phyloP scores from a whole-genome alignment of 1,140 invertebrate genomes.

The Halesus radiatus region DNA sequence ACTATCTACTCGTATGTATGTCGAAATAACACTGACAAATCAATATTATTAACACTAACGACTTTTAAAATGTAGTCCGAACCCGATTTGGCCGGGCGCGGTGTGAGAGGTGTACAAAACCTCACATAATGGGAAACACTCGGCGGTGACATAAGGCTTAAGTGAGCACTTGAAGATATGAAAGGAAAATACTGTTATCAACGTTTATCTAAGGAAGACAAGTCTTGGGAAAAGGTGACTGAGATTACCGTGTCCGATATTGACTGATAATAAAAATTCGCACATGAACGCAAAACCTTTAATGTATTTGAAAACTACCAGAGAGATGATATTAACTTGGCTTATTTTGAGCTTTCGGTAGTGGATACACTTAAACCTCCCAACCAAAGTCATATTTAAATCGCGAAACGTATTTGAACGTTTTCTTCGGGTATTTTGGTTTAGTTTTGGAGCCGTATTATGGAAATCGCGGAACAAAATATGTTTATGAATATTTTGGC shows the following conservation, averaged over 20 bases:
- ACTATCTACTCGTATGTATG: too few relatives aligned
- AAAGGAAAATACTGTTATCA: constrained; percentile 27
- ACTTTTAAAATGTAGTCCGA: too few relatives aligned
- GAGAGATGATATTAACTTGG: too few relatives aligned
- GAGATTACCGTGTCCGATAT: constrained; percentile 19
- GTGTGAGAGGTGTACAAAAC: too few relatives aligned
- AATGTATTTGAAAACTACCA: not conserved
- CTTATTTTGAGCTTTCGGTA: too few relatives aligned
- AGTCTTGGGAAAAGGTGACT: constrained; percentile 3
- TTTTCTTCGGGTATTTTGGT: not conserved
- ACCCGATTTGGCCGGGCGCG: too few relatives aligned
- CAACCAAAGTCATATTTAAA: not conserved
- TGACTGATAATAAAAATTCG: not conserved
- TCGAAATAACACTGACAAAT: too few relatives aligned
- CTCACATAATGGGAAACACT: constrained; percentile 24
- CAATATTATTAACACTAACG: too few relatives aligned
- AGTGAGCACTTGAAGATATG: constrained; percentile 25
- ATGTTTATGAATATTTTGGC: constrained; percentile 37
- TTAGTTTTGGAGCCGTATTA: constrained; percentile 27
- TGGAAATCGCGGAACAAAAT: constrained; percentile 28
- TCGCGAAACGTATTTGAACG: constrained; percentile 5
- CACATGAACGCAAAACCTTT: not conserved
- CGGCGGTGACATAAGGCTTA: constrained; percentile 24
- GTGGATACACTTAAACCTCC: too few relatives aligned
- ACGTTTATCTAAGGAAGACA: constrained; percentile 9